These are phyloP conservation scores for Pristis pectinata DNA, from an alignment of 2,797 vertebrate species.

Conservation along the genomic window DNA sequence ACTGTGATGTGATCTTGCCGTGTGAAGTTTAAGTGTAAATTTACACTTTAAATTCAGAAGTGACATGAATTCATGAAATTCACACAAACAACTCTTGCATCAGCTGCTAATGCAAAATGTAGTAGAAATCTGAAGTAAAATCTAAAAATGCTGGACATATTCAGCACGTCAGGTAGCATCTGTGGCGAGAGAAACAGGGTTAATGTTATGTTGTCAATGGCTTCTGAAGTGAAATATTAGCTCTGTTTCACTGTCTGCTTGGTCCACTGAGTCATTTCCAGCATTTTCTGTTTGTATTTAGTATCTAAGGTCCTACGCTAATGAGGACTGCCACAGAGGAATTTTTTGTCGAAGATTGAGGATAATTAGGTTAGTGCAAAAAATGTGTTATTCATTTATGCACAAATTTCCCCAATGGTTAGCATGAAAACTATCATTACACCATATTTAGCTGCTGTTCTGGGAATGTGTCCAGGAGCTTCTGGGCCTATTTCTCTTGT, in stretches of 20 bases:
- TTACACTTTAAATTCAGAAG: background rate
- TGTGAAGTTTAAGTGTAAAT: background rate
- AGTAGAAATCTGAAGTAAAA: too few relatives aligned
- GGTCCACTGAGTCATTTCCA: too few relatives aligned
- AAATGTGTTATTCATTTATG: background rate
- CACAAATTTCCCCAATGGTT: background rate
- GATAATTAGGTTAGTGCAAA: background rate
- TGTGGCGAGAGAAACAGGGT: too few relatives aligned
- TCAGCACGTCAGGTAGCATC: too few relatives aligned
- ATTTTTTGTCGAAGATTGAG: background rate
- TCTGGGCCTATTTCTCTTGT: background rate
- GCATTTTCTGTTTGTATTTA: too few relatives aligned
- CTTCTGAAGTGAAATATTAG: too few relatives aligned
- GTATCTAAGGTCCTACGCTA: background rate
- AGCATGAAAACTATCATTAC: background rate
- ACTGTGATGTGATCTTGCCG: background rate
- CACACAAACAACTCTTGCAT: background rate
- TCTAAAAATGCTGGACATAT: too few relatives aligned
- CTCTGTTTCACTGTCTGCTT: too few relatives aligned
- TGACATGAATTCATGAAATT: background rate
- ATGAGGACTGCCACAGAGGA: background rate
- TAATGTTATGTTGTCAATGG: too few relatives aligned
- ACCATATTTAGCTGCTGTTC: background rate
- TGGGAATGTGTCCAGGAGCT: background rate
- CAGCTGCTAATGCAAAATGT: too few relatives aligned